Evolutionary conservation across 2,797 vertebrate species (phyloP), one percentile per base, ranked within the genome.

Genomic region (Lagocephalus sceleratus): DNA sequence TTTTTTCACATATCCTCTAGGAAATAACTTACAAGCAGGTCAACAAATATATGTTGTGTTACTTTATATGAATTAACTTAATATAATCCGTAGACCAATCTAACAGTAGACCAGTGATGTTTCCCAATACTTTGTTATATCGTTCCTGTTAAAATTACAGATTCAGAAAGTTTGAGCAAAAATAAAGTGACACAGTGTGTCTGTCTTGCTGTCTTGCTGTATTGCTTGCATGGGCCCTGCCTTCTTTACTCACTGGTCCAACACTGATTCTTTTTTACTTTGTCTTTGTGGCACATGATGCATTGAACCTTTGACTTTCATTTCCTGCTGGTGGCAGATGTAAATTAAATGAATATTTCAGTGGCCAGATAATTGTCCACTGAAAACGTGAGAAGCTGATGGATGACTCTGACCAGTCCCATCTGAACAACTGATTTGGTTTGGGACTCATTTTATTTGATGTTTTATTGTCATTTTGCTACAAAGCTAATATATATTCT

Each of bases 251-350:
- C 75, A 73, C 47, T 57, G 59, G 73, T 75, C 78, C 73, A 54
- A 73, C 66, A 60, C 57, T 68, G 70, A 85, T 80, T 45, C 71
- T n/a, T 39, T 39, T 78, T 14, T 40, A 16, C 17, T 20, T 20
- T 42, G 82, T 86, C 76, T 85, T 76, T 77, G 55, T 68, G 61
- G 60, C 80, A 78, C 73, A 83, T 74, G 78, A 79, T 79, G 80
- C 80, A 78, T 71, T 85, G 79, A 85, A 87, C 85, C 84, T 85
- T 87, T 89, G 85, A 89, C 87, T 88, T 85, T 85, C 87, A 88
- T 90, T 90, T 89, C 75, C 84, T 84, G 62, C 58, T 53, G 58
- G 72, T 71, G 71, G 64, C 60, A 62, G 73, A 65, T 21, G 48
- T 85, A 84, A 88, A 88, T 88, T 83, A 84, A 78, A 75, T 60